Conservation (phyloP, 2,113 vertebrate species). For the Platysteira castanea region DNA sequence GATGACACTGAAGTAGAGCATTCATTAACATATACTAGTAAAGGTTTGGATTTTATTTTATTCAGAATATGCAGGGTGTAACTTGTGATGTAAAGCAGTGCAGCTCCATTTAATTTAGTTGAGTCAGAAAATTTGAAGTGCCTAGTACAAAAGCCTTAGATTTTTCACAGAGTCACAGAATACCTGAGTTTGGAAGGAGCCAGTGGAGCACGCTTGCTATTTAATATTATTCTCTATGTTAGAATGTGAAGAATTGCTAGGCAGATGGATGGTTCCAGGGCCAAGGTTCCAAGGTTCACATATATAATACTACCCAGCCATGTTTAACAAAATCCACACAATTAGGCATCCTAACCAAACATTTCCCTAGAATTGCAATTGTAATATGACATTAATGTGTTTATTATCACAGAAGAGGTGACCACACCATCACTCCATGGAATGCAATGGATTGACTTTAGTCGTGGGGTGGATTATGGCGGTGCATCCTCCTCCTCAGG, state of each 20-base stretch:
- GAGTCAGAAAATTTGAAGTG: not conserved
- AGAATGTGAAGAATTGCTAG: not conserved
- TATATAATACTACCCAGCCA: not conserved
- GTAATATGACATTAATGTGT: not conserved
- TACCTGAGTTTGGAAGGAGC: not conserved
- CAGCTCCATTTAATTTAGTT: not conserved
- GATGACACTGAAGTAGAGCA: not conserved
- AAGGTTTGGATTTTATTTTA: not conserved
- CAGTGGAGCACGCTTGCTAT: not conserved
- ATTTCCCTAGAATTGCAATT: not conserved
- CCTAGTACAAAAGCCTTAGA: not conserved
- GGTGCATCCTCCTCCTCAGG: not conserved
- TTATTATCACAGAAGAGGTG: not conserved
- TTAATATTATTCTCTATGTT: not conserved
- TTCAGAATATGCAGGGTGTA: not conserved
- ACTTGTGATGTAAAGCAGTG: not conserved
- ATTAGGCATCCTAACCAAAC: not conserved
- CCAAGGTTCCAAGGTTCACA: not conserved
- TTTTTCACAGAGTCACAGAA: not conserved
- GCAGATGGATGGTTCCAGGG: not conserved
- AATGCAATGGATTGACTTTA: not conserved
- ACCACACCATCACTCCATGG: too few relatives aligned
- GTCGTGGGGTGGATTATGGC: not conserved
- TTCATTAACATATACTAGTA: not conserved
- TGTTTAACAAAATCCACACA: not conserved